These are phyloP conservation scores for Hedychridium roseum DNA, from an alignment of 2,888 invertebrate species.

Conservation along the genomic window DNA sequence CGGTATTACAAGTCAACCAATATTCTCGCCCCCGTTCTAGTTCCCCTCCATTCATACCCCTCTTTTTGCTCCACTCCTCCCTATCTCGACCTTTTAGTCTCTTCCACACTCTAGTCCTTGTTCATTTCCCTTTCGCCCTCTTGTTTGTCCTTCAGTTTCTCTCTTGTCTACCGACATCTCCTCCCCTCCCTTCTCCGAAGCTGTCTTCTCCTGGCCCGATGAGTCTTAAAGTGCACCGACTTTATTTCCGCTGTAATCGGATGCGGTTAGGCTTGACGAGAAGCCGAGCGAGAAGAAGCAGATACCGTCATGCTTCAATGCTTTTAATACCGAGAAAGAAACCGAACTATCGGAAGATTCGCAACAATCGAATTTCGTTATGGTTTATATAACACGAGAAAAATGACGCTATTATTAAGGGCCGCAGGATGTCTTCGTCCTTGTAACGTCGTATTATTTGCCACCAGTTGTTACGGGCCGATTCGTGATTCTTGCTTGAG, in stretches of 20 bases:
- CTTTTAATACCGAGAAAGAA: too few relatives aligned
- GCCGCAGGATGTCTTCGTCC: too few relatives aligned
- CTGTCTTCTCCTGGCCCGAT: conserved; percentile 14
- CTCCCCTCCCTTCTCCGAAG: conserved; percentile 10
- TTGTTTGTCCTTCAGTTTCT: not conserved
- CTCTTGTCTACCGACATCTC: conserved; percentile 12
- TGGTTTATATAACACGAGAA: too few relatives aligned
- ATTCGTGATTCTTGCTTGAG: too few relatives aligned
- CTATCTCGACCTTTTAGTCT: conserved; percentile 10
- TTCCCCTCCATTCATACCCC: conserved; percentile 19
- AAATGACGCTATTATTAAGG: too few relatives aligned
- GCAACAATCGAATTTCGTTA: too few relatives aligned
- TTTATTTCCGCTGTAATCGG: conserved; percentile 55
- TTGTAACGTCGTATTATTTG: too few relatives aligned
- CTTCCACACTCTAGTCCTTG: conserved; percentile 8
- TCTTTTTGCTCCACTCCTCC: conserved; percentile 14
- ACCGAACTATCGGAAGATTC: too few relatives aligned
- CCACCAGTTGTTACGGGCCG: too few relatives aligned
- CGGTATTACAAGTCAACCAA: conserved; percentile 62
- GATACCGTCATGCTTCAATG: too few relatives aligned
- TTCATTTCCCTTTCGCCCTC: conserved; percentile 6
- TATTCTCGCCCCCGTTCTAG: conserved; percentile 54
- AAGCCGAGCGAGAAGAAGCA: too few relatives aligned
- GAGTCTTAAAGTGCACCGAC: conserved; percentile 49
- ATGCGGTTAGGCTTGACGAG: too few relatives aligned